Evolutionary conservation across 2,888 invertebrate species (phyloP), one percentile per base, ranked within the genome.

Genomic region (Phaedon cochleariae): DNA sequence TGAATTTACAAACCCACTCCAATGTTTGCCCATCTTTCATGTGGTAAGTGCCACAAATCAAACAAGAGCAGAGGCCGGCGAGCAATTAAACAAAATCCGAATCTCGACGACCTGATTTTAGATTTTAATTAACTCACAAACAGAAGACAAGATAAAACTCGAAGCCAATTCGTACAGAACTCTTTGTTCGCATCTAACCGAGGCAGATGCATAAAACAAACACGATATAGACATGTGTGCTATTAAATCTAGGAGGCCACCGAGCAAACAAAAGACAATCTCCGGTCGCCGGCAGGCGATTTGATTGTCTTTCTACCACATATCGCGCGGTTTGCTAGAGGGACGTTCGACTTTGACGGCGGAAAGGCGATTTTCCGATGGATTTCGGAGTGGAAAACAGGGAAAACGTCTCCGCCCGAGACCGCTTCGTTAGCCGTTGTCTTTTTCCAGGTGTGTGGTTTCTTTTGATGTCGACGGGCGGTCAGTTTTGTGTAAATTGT

Each of bases 251-350:
- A 73, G 74, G 69, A 71, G 76, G 71, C 76, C 74, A 75, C 79
- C 78, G 77, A 74, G 71, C 77, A 81, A 81, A 81, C 79, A 81
- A 76, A 74, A 79, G 78, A 79, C 81, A 81, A 81, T 81, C 80
- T 81, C 81, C 81, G 81, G 80, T 78, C 77, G 78, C 74, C 80
- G 77, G 75, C 68, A 70, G 70, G 74, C 69, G 72, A 70, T 64
- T 68, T 71, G 71, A 69, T 70, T 70, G 64, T 34, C 34, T 4
- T 34, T 34, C 62, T 72, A 64, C 68, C 68, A 69, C 71, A 70
- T 62, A 62, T 62, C 51, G 62, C 48, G 64, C 65, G 41, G 64
- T 65, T 64, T 64, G 61, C 69, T 68, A 65, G 57, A 66, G 65
- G 66, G 58, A 46, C 31, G 52, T 57, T 41, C 57, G 26, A 57